These are phyloP conservation scores for Bombyx huttoni DNA, from an alignment of 2,888 invertebrate species.

Conservation along the genomic window DNA sequence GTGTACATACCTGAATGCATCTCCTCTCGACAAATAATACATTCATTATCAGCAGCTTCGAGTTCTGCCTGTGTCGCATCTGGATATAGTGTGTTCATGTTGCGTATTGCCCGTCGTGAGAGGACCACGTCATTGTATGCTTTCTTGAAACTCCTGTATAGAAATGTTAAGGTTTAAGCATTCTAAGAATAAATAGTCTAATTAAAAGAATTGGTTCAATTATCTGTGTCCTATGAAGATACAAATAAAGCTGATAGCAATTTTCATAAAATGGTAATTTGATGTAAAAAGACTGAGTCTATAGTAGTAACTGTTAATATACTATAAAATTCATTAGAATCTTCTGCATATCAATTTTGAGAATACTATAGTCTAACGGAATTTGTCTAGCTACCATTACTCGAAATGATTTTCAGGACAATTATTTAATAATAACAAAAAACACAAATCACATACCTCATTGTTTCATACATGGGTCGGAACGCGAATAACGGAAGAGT, in stretches of 20 bases:
- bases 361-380: no score
- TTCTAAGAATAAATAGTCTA: no score
- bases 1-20: constrained; percentile 74
- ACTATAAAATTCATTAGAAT: no score
- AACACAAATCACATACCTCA: constrained; percentile 74
- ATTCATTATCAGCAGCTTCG: constrained; percentile 94
- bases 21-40: constrained; percentile 97
- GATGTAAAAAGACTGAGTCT: no score
- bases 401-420: no score
- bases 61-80: constrained; percentile 95
- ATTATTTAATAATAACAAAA: background rate
- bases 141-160: constrained; percentile 91
- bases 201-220: no score
- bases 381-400: background rate
- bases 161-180: no score
- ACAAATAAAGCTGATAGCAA: no score
- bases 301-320: no score
- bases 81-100: constrained; percentile 98
- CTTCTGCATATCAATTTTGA: no score
- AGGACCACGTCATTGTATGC: constrained; percentile 97
- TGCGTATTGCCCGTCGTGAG: constrained; percentile 95
- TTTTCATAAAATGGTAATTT: no score
- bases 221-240: no score
- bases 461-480: constrained; percentile 99
- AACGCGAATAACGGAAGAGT: constrained; percentile 98